Conservation (phyloP, 2,888 invertebrate genomes). For the Oscheius sp. region DNA sequence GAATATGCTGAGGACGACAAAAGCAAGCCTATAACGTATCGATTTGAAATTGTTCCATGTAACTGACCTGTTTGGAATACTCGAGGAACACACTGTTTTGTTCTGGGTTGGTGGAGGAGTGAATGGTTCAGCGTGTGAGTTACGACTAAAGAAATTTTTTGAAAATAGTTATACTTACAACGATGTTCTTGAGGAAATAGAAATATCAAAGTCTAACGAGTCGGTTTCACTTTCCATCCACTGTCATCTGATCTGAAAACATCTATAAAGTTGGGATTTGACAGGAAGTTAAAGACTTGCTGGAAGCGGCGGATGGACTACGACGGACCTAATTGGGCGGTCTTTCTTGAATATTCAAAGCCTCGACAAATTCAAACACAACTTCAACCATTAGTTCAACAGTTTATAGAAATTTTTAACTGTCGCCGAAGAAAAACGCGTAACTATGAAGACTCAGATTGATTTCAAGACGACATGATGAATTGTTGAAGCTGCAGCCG, state of each 20-base stretch:
- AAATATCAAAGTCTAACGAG: conserved; percentile 30
- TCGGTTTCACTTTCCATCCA: conserved; percentile 26
- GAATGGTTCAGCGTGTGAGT: conserved; percentile 8
- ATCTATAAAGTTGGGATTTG: background rate
- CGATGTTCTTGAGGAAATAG: conserved; percentile 18
- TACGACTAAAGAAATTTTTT: background rate
- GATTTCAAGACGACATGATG: conserved; percentile 19
- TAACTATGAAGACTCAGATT: conserved; percentile 23
- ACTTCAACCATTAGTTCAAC: background rate
- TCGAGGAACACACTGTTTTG: conserved; percentile 1
- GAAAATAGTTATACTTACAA: background rate
- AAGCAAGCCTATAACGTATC: background rate
- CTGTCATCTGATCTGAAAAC: conserved; percentile 6
- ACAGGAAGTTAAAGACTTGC: background rate
- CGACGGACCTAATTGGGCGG: conserved; percentile 1
- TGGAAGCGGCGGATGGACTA: background rate
- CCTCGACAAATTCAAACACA: background rate
- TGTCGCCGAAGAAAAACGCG: background rate
- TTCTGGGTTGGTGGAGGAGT: conserved; percentile 24
- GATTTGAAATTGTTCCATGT: too few relatives aligned
- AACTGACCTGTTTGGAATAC: conserved; percentile 8
- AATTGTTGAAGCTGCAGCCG: conserved; percentile 26
- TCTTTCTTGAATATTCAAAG: conserved; percentile 26
- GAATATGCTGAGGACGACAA: conserved; percentile 19
- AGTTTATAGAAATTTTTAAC: background rate